Base-by-base conservation (phyloP, 2,888 invertebrate genomes). In the Tortrix viridana region DNA sequence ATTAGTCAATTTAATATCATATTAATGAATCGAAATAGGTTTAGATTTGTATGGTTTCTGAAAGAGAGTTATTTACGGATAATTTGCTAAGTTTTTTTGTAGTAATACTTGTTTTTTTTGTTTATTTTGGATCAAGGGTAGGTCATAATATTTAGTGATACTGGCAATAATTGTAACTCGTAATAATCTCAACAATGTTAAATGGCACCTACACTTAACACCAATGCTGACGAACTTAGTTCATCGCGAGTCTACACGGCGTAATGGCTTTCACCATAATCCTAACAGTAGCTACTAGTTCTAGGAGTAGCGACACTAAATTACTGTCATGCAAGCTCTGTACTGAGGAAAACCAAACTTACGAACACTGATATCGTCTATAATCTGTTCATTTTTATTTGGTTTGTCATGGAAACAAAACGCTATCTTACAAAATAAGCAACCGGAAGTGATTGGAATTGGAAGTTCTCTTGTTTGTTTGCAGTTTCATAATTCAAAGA, bases 61-160 rank as follows among this genome's bases (percentile, higher is more conserved):
- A 74, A 74, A 76, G 68, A 73, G 74, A 75, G 74, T 79, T 82
- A 75, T 79, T 77, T 69, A 72, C 60, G 59, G 79, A 78, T 84
- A 84, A 84, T 78, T 75, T 76, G 68, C 75, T 88, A 82, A 83
- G 82, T 78, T 79, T 83, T 81, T 81, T 82, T 80, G 84, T 80
- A 84, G 81, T 84, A 84, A 85, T 87, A 86, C 79, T 86, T 76
- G 83, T 81, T 88, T 87, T 82, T 47, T 37, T 86, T 86, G 81
- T 82, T 81, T 81, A 81, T 77, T 82, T 81, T 80, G 88, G 86
- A 87, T 79, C 83, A 77, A 82, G 87, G 87, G 85, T 89, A 88
- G 83, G 74, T 82, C 69, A 74, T 84, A 84, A 78, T 83, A 77
- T 55, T 71, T 71, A 71, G 71, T 71, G 68, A 65, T 74, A 69